A percentile compares a stretch with the other conserved stretches of the same genome.
These are phyloP conservation scores for Drosophila persimilis DNA, from an alignment of 1,140 invertebrate genomes.

Conservation along the genomic window DNA sequence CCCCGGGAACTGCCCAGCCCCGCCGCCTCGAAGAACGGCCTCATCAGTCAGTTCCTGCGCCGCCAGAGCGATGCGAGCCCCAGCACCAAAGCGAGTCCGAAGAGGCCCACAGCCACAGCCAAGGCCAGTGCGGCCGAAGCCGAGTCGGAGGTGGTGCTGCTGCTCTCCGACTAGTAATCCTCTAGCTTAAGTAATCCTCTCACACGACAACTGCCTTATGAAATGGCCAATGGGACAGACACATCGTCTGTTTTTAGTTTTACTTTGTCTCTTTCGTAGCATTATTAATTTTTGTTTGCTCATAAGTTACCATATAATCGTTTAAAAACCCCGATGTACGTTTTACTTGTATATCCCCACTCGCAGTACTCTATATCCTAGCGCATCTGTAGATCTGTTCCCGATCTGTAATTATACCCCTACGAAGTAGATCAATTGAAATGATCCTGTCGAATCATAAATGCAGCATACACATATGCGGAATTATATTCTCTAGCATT, in stretches of 20 bases:
- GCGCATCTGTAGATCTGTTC: not conserved
- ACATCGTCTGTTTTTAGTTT: not conserved
- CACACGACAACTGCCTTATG: not conserved
- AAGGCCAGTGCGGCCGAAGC: too few relatives aligned
- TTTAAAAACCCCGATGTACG: constrained; percentile 11
- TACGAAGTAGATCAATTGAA: not conserved
- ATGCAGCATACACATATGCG: too few relatives aligned
- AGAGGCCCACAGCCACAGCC: too few relatives aligned
- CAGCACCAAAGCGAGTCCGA: not conserved
- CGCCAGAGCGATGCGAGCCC: constrained; percentile 57
- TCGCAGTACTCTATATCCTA: too few relatives aligned
- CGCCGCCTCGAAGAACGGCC: constrained; percentile 71
- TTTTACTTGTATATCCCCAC: constrained; percentile 9
- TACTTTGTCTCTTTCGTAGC: not conserved
- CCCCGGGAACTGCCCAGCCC: constrained; percentile 67
- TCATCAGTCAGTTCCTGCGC: constrained; percentile 86
- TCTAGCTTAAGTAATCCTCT: not conserved
- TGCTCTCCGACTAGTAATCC: constrained; percentile 56
- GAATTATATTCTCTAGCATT: too few relatives aligned
- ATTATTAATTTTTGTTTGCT: constrained; percentile 19
- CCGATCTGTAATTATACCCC: not conserved
- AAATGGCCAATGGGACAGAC: not conserved
- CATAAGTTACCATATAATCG: constrained; percentile 28
- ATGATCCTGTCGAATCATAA: not conserved
- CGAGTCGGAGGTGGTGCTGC: constrained; percentile 43